Base-by-base conservation (phyloP, 2,797 vertebrate genomes). In the Spinibarbus caldwelli region DNA sequence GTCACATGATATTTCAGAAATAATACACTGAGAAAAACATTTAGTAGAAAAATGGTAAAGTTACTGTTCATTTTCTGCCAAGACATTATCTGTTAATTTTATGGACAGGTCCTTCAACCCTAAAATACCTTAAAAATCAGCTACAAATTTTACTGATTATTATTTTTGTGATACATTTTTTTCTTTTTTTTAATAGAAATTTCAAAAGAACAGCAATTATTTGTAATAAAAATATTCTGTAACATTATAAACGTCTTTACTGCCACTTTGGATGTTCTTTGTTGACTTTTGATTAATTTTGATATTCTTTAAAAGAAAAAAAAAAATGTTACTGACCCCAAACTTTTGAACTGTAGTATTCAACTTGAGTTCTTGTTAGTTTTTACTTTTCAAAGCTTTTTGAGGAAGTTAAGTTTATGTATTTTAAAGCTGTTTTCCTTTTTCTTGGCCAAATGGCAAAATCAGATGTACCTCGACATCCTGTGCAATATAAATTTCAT, bases 401-500 rank as follows among this genome's bases (percentile, higher is more conserved):
- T 59, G 29, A 7, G 6, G 17, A 34, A 17, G 29, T 66, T 19
- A 34, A 66, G 29, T 34, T 77, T 21, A 19, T 73, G 1, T 11
- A 5, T 12, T 38, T 19, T 14, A 38, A 64, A 78, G 31, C 19
- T 15, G 29, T 21, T 45, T 47, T 47, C 1, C 14, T 31, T 85
- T 59, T 49, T 23, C 54, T 54, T 17, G 64, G 47, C 62, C 59
- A 38, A 41, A 21, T 6, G 10, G 26, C 59, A 34, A 79, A 79
- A 59, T 77, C 34, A 34, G 10, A 66, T 31, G 66, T 43, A 70
- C 43, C 67, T 80, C 36, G 26, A 73, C 41, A 68, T 75, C 26
- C 70, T 6, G 38, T 67, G 88, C 90, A 87, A 62, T 91, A 93
- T 75, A 87, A 92, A 95, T 93, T 93, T 93, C 86, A 76, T 86